Evolutionary conservation across 2,888 invertebrate species (phyloP).

Genomic region (Nomada ruficornis): DNA sequence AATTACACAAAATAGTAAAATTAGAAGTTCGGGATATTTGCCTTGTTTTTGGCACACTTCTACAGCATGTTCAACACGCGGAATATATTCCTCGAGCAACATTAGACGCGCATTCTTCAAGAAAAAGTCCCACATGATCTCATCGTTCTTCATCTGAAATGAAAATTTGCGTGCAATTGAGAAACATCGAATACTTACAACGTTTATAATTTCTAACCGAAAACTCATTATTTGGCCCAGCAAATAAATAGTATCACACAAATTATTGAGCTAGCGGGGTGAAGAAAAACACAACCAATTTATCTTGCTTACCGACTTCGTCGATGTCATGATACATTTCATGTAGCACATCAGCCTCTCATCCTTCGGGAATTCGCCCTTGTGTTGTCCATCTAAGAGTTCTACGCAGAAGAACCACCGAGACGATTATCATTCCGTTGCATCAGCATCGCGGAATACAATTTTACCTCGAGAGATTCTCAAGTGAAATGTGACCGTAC

Average conservation of each 20-base stretch:
- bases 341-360: conserved; percentile 85
- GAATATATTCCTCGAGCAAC: conserved; percentile 65
- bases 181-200: too few species aligned
- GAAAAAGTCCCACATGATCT: conserved; percentile 85
- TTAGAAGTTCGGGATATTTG: conserved; percentile 39
- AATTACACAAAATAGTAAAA: neutral
- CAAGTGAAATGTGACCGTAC: too few species aligned
- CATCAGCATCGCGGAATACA: too few species aligned
- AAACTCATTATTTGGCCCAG: too few species aligned
- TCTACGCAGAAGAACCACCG: conserved; percentile 43
- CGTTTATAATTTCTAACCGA: too few species aligned
- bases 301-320: conserved; percentile 85
- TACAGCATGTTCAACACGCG: conserved; percentile 55
- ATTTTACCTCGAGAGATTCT: too few species aligned
- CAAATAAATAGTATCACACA: too few species aligned
- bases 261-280: too few species aligned
- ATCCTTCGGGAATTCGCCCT: conserved; percentile 67
- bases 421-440: conserved; percentile 5
- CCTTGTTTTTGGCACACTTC: conserved; percentile 61
- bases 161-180: neutral
- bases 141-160: conserved; percentile 85
- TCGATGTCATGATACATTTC: conserved; percentile 85
- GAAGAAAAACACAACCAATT: too few species aligned
- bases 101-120: conserved; percentile 83
- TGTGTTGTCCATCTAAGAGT: conserved; percentile 54